Percentiles rank a stretch among this genome's conserved stretches.
Evolutionary conservation across 2,888 invertebrate species (phyloP).

Genomic region (Nudaria mundana): DNA sequence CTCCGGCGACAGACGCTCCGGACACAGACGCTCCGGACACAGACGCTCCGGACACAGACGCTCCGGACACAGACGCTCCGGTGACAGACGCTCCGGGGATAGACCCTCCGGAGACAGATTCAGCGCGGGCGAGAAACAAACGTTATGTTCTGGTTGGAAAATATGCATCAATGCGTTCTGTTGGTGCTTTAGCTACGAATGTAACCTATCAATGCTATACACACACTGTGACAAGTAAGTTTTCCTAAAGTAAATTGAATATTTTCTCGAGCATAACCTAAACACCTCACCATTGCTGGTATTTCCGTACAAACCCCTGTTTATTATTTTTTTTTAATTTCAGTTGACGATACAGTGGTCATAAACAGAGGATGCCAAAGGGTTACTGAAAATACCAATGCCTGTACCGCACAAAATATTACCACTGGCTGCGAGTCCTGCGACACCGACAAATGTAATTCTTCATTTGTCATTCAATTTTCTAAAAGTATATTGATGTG

Average conservation of each 20-base stretch:
- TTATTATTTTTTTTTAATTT: slow-evolving; percentile 1
- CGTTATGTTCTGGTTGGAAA: slow-evolving; percentile 3
- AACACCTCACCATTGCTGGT: too few relatives aligned
- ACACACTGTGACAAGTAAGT: slow-evolving; percentile 1
- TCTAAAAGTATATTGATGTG: slow-evolving; percentile 14
- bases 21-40: too few relatives aligned
- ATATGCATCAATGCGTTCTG: not conserved
- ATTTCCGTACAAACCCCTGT: too few relatives aligned
- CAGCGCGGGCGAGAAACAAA: too few relatives aligned
- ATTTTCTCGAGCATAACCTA: too few relatives aligned
- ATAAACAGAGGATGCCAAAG: slow-evolving; percentile 7
- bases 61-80: too few relatives aligned
- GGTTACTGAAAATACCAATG: not conserved
- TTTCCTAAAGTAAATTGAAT: too few relatives aligned
- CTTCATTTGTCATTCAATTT: slow-evolving; percentile 14
- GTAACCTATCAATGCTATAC: slow-evolving; percentile 6
- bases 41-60: too few relatives aligned
- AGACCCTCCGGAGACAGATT: too few relatives aligned
- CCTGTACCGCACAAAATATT: slow-evolving; percentile 3
- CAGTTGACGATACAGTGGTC: slow-evolving; percentile 4
- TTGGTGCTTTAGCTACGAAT: not conserved
- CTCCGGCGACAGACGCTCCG: too few relatives aligned
- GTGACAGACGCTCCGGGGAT: too few relatives aligned
- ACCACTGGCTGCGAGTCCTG: slow-evolving; percentile 16
- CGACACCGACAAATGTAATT: slow-evolving; percentile 37